Evolutionary conservation across 2,113 vertebrate genomes (phyloP), one percentile per base, ranked within the genome.

Genomic region (Zapornia atra): DNA sequence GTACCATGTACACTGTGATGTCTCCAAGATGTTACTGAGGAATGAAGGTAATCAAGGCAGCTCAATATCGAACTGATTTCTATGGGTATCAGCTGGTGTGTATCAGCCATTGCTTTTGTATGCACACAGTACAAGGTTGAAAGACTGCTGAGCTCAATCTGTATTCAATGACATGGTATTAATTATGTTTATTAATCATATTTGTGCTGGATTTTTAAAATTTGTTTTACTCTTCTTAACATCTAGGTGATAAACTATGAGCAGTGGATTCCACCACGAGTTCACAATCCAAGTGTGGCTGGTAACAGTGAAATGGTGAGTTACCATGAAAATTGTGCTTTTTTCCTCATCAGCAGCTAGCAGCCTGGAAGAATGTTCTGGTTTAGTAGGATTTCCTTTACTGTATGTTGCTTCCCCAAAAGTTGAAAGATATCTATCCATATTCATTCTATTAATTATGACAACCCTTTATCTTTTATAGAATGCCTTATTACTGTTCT

Each of bases 221-320:
- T 70, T 19, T 24, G 25, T 72, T 76, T 86, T 61, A 61, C 21
- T 90, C 78, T 71, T 84, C 68, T 65, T 82, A 31, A 36, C 33
- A 3, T 53, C 59, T 82, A 98, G 97, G 95, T 97, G 46, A 94
- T 96, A 92, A 96, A 97, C 46, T 96, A 93, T 61, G 96, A 97
- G 64, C 97, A 97, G 31, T 98, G 97, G 97, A 97, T 97, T 56
- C 95, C 97, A 64, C 91, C 95, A 76, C 90, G 17, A 59, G 88
- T 86, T 73, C 94, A 95, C 8, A 65, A 59, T 69, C 29, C 78
- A 70, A 50, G 10, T 80, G 69, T 40, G 18, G n/a, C 86, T 81
- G 79, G 15, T 59, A 86, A 63, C 26, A 94, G 31, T 91, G 97
- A 97, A 79, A 93, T 36, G 87, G 97, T 98, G 71, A 97, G 97